Evolutionary conservation across 2,113 vertebrate species (phyloP), one percentile per base, ranked within the genome.

Genomic region (Columbina picui): DNA sequence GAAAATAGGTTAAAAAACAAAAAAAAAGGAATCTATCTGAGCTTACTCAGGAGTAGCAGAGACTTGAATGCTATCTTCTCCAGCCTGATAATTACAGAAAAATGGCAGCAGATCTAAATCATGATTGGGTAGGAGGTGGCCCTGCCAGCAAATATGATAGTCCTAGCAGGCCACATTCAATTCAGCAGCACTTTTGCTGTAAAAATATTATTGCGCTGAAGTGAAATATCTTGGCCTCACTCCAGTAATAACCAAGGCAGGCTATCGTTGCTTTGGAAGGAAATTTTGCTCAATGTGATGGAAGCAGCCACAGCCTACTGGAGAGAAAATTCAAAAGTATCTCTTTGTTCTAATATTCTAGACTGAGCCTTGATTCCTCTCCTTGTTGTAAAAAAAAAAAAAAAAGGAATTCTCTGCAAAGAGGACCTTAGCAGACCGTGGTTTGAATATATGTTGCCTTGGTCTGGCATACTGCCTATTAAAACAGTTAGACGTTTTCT

Each of bases 191-290:
- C 34, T 90, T 93, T 74, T 80, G 55, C 82, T 93, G 38, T 74
- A 90, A 86, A 82, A 94, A 63, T 83, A 95, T 73, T 94, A 65
- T 83, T 89, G 53, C 70, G 83, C 10, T 27, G n/a, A 79, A 89
- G 26, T 53, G 59, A 95, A 97, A 90, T 74, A 87, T 73, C 84
- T 56, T 96, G 82, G 87, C 50, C 63, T 71, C 12, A 10, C 23
- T 95, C 90, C 94, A 94, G 60, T 71, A 92, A 91, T 50, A 95
- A 91, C 32, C 0, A 0, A 85, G 50, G 70, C 27, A 63, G 36
- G 20, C 47, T 84, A 93, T 36, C 92, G 91, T 64, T 86, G 52
- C 41, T 80, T 38, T 68, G 49, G 41, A 95, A 91, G 20, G 34
- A 87, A 91, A 77, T 77, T 83, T 69, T 91, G 38, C 65, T 81